A percentile compares a stretch with the other conserved stretches of the same genome.
These are phyloP conservation scores for Talpa occidentalis DNA, from an alignment of 2,113 vertebrate species.

Conservation along the genomic window DNA sequence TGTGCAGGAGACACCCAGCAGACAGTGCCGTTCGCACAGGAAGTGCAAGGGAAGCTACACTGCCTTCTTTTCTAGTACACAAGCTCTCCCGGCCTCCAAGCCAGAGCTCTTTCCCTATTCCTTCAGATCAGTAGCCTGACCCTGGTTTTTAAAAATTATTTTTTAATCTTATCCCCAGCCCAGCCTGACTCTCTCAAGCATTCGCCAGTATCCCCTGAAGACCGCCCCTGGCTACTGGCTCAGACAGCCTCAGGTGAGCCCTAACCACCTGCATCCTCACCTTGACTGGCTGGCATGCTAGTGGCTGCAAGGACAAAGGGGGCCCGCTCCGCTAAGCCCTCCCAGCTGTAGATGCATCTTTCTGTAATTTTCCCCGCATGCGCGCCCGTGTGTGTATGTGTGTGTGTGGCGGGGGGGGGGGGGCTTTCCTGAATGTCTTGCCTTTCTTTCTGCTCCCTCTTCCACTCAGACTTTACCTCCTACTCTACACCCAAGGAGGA, in stretches of 20 bases:
- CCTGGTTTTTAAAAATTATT: not conserved
- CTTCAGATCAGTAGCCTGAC: not conserved
- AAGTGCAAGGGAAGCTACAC: not conserved
- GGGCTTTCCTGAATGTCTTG: not conserved
- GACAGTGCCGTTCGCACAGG: not conserved
- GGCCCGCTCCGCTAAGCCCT: not conserved
- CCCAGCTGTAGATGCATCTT: not conserved
- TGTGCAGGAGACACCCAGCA: not conserved
- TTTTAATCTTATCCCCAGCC: not conserved
- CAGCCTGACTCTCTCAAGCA: not conserved
- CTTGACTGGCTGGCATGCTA: not conserved
- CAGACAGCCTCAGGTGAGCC: not conserved
- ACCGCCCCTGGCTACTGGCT: not conserved
- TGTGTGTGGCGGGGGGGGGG: too few species aligned
- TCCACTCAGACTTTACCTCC: not conserved
- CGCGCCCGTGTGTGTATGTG: too few species aligned
- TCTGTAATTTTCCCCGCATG: not conserved
- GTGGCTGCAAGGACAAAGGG: not conserved
- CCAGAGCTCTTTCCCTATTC: not conserved
- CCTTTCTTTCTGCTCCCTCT: slow-evolving; percentile 8
- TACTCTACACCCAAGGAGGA: not conserved
- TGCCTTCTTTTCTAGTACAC: not conserved
- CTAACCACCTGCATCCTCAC: not conserved
- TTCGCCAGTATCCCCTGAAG: not conserved
- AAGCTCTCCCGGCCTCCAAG: not conserved